Conservation (phyloP, 2,797 vertebrate species). For the Aselliscus stoliczkanus region DNA sequence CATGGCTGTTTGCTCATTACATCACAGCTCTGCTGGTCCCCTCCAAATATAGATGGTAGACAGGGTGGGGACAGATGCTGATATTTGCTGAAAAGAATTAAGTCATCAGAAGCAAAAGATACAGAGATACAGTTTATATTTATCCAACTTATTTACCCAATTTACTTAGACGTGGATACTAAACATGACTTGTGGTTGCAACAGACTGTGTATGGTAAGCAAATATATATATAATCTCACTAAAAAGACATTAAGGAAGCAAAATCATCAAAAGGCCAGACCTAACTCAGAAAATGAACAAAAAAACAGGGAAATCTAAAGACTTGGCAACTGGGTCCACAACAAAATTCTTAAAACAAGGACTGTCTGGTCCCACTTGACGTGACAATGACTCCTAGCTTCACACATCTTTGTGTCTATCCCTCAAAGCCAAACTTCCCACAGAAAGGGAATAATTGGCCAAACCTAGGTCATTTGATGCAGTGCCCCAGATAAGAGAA, state of each 20-base stretch:
- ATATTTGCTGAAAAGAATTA: background rate
- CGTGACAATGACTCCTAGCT: background rate
- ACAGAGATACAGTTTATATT: background rate
- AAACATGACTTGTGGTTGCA: background rate
- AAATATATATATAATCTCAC: background rate
- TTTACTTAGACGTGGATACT: background rate
- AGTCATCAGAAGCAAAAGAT: background rate
- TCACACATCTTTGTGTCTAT: background rate
- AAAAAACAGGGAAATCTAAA: background rate
- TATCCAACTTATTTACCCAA: background rate
- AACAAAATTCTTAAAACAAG: background rate
- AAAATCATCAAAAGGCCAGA: background rate
- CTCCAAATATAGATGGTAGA: background rate
- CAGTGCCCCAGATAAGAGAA: background rate
- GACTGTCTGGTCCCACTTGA: background rate
- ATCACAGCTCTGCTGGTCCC: background rate
- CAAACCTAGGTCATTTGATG: background rate
- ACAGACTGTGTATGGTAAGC: background rate
- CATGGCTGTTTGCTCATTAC: background rate
- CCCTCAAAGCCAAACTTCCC: background rate
- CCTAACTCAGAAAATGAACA: background rate
- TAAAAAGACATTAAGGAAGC: background rate
- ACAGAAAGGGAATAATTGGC: background rate
- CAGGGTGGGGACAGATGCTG: background rate
- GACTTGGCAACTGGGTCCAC: background rate